A percentile compares a stretch with the other conserved stretches of the same genome.
These are phyloP conservation scores for Ectropis grisescens DNA, from an alignment of 1,140 invertebrate species.

Conservation along the genomic window DNA sequence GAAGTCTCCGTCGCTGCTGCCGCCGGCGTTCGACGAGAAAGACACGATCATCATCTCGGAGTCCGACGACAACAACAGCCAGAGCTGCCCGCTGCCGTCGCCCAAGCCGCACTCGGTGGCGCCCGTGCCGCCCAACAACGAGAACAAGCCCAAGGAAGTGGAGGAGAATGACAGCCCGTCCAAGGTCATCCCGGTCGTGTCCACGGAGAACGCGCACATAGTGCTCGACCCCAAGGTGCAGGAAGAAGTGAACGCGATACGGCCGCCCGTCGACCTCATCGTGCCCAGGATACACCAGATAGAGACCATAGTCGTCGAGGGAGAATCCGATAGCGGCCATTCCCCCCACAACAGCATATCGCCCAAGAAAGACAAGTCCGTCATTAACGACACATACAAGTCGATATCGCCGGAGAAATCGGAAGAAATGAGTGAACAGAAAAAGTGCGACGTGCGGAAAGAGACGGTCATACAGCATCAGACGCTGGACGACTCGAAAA, in stretches of 20 bases:
- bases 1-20: slow-evolving; percentile 26
- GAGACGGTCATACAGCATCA: slow-evolving; percentile 63
- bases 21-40: slow-evolving; percentile 44
- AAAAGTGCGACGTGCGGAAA: slow-evolving; percentile 48
- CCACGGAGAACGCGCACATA: slow-evolving; percentile 58
- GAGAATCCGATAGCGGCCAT: slow-evolving; percentile 41
- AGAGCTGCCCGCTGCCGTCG: slow-evolving; percentile 58
- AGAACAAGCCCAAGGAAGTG: slow-evolving; percentile 35
- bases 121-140: slow-evolving; percentile 26
- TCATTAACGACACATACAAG: slow-evolving; percentile 45
- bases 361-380: slow-evolving; percentile 50
- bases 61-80: slow-evolving; percentile 65
- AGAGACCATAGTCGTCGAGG: slow-evolving; percentile 53
- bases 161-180: slow-evolving; percentile 43
- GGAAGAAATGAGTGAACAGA: slow-evolving; percentile 23
- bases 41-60: slow-evolving; percentile 68
- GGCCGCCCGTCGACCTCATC: slow-evolving; percentile 36
- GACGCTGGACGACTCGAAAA: slow-evolving; percentile 38
- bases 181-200: slow-evolving; percentile 57
- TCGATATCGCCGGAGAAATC: slow-evolving; percentile 40
- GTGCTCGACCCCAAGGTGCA: slow-evolving; percentile 50
- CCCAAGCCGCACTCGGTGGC: slow-evolving; percentile 36
- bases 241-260: slow-evolving; percentile 22
- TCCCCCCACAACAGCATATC: slow-evolving; percentile 33
- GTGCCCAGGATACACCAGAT: slow-evolving; percentile 47